Percentiles rank a stretch among this genome's conserved stretches.
Conservation (phyloP, 37 sponge, comb jelly and placozoan species). For the Geodia barretti region DNA sequence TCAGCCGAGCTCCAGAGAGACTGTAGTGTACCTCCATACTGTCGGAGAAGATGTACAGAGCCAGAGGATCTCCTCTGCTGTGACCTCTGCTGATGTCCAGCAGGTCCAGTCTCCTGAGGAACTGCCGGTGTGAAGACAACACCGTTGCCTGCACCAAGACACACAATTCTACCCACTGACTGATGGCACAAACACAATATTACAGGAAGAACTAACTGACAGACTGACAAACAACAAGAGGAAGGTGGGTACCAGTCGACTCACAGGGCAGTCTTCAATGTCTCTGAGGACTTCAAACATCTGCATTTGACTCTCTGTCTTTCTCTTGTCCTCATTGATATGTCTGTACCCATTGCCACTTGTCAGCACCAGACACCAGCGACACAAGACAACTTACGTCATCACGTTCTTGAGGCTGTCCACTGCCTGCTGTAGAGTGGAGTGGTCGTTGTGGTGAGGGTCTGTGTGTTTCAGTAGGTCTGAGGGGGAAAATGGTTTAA, state of each 20-base stretch:
- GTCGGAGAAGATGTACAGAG: conserved; percentile 83
- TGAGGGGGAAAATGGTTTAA: background rate
- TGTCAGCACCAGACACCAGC: no score
- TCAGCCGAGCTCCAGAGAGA: no score
- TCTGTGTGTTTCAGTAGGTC: conserved; percentile 75
- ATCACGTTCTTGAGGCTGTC: conserved; percentile 74
- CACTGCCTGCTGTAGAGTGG: conserved; percentile 66
- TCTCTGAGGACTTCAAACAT: conserved; percentile 92
- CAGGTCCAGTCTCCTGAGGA: conserved; percentile 64
- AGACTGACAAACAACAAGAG: no score
- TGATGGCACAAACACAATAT: no score
- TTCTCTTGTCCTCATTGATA: conserved; percentile 93
- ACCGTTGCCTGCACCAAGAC: conserved; percentile 68
- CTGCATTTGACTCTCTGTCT: conserved; percentile 88
- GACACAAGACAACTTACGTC: no score
- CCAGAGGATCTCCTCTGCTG: conserved; percentile 39
- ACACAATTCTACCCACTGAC: no score
- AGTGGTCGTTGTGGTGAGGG: conserved; percentile 45
- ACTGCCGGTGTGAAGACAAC: conserved; percentile 67
- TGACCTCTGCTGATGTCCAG: conserved; percentile 53
- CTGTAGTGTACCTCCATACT: conserved; percentile 94
- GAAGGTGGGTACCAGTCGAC: no score
- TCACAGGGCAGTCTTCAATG: conserved; percentile 89
- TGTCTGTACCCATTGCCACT: no score
- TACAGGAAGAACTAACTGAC: no score